phyloP scores from a whole-genome alignment of 2,113 vertebrate species.

The Pterocles gutturalis region DNA sequence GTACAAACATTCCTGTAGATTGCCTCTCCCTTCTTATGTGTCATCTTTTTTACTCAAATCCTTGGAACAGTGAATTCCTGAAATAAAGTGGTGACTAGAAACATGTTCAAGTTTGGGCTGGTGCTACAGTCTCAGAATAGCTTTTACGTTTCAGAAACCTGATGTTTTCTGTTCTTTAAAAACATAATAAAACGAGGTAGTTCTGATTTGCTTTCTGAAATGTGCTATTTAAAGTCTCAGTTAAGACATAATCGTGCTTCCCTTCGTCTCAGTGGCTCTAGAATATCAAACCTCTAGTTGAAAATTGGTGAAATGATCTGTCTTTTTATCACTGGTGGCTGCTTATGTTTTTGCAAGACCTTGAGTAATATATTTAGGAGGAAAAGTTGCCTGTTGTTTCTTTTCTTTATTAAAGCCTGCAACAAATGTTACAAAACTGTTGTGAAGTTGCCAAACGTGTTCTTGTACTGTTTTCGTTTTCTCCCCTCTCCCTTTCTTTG shows the following conservation, averaged over 20 bases:
- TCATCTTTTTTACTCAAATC: not conserved
- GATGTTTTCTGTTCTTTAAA: not conserved
- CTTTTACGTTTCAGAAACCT: not conserved
- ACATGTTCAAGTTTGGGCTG: not conserved
- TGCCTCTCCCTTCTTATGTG: not conserved
- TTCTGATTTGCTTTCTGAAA: constrained; percentile 8
- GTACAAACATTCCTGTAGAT: not conserved
- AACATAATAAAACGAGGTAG: not conserved
- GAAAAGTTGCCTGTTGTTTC: not conserved
- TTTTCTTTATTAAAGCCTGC: not conserved
- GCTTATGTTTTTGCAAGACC: not conserved
- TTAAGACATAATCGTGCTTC: not conserved
- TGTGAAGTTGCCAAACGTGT: not conserved
- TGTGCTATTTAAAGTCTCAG: not conserved
- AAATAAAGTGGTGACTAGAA: not conserved
- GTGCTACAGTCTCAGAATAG: not conserved
- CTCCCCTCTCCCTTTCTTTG: too few species aligned
- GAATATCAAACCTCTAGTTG: not conserved
- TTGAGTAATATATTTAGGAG: not conserved
- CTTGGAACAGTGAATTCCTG: not conserved
- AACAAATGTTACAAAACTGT: not conserved
- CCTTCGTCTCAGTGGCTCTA: not conserved
- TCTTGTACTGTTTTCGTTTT: not conserved
- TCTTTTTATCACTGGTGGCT: not conserved
- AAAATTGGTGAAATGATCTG: not conserved